Percentiles rank a stretch among this genome's conserved stretches.
These are phyloP conservation scores for Mesocentrotus franciscanus DNA, from an alignment of 53 echinoderm and acorn worm species.

Conservation along the genomic window DNA sequence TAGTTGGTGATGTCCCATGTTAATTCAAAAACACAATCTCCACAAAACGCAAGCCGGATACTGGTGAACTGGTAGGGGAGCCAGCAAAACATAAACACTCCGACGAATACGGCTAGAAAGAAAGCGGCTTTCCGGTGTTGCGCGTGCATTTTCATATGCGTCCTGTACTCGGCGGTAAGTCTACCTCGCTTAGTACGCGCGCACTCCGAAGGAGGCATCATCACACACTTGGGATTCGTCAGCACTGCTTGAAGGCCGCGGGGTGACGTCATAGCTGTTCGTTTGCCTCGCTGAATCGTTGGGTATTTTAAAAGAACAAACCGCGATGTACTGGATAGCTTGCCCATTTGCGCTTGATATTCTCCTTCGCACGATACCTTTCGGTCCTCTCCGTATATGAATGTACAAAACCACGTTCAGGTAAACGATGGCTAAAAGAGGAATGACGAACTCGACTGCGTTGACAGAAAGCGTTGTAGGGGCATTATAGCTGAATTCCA, in stretches of 20 bases:
- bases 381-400: constrained; percentile 79
- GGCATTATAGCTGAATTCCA: constrained; percentile 67
- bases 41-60: constrained; percentile 73
- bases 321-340: constrained; percentile 8
- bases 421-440: constrained; percentile 68
- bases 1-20: constrained; percentile 81
- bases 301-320: background rate
- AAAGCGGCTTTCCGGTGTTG: constrained; percentile 87
- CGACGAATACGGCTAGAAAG: constrained; percentile 77
- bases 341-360: constrained; percentile 21
- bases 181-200: background rate
- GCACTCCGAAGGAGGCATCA: background rate
- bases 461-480: constrained; percentile 70
- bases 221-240: background rate
- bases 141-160: background rate
- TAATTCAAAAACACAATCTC: constrained; percentile 67
- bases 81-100: constrained; percentile 83
- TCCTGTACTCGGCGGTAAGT: background rate
- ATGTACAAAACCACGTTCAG: constrained; percentile 79
- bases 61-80: constrained; percentile 82
- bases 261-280: background rate
- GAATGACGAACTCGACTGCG: constrained; percentile 77
- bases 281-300: background rate
- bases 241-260: background rate
- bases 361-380: constrained; percentile 70